Base-by-base conservation (phyloP, 2,797 vertebrate genomes). In the Rhinatrema bivittatum region DNA sequence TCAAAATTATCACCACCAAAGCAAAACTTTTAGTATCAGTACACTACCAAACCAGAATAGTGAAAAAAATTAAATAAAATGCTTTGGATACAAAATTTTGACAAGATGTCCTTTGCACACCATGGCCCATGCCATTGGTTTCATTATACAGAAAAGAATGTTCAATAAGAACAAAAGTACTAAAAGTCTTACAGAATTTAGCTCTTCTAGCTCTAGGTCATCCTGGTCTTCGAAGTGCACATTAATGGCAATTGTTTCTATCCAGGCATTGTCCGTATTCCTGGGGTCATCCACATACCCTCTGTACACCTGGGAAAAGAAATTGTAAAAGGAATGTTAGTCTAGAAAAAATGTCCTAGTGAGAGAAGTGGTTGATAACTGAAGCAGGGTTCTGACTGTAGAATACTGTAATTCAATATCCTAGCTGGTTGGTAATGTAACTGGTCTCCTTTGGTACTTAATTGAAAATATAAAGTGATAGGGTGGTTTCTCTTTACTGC, bases 181-280 rank as follows among this genome's bases (percentile, higher is more conserved):
- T n/a, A n/a, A n/a, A n/a, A n/a, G n/a, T 36, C 64, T 1, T 70
- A 93, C 91, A 59, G 67, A 62, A 3, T 71, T 73, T 50, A 85
- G 70, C 25, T 81, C 46, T 24, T 85, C 82, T 15, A 70, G 64
- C 38, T 77, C 73, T 50, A 65, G 15, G 0, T 76, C 55, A 0
- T 65, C 79, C 11, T 62, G 60, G 38, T 47, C 62, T 39, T 79
- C 50, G 7, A 96, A 81, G 62, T 98, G 93, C 46, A 97, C 34
- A 5, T 84, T 89, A 28, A 91, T 1, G 2, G 89, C 81, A 0
- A 84, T 84, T 0, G 81, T 87, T 72, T 96, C 90, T 0, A 98
- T 70, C 93, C 94, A 98, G 58, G 94, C 91, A 0, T 95, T 88
- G 38, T 98, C 95, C 0, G 94, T 97, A 79, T 98, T 97, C 46